Conservation (phyloP, 2,888 invertebrate species). For the Parapristionchus giblindavisi region DNA sequence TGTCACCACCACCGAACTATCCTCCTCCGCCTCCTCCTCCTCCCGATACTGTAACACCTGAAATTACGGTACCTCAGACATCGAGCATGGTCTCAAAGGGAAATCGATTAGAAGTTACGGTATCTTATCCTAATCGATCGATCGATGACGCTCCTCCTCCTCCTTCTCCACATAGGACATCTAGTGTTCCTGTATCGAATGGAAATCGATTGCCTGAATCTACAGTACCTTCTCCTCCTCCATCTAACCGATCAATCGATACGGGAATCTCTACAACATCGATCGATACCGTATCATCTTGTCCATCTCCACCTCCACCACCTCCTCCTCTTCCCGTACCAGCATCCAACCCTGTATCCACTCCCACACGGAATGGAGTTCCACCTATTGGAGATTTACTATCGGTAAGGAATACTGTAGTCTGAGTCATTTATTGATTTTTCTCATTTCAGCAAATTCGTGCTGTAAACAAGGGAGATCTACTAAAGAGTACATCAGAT, state of each 20-base stretch:
- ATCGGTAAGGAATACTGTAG: background rate
- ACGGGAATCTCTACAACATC: background rate
- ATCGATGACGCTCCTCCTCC: slow-evolving; percentile 13
- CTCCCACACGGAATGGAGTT: background rate
- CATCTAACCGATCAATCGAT: background rate
- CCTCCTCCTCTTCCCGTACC: slow-evolving; percentile 41
- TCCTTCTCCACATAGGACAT: slow-evolving; percentile 12
- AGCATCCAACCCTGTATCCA: background rate
- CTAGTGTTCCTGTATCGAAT: too few relatives aligned
- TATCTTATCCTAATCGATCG: background rate
- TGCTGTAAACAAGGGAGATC: slow-evolving; percentile 9
- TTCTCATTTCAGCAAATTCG: slow-evolving; percentile 28
- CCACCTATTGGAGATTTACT: slow-evolving; percentile 15
- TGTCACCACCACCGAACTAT: slow-evolving; percentile 26
- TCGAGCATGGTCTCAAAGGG: too few relatives aligned
- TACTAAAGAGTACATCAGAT: slow-evolving; percentile 29
- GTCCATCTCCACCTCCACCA: slow-evolving; percentile 42
- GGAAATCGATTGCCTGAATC: too few relatives aligned
- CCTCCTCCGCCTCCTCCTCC: slow-evolving; percentile 32
- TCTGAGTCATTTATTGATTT: background rate
- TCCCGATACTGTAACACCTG: background rate
- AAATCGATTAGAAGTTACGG: background rate
- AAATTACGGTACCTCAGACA: slow-evolving; percentile 22
- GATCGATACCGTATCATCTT: background rate
- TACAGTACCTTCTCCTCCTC: slow-evolving; percentile 28